These are phyloP conservation scores for Drosophila acutilabella DNA, from an alignment of 2,888 invertebrate species.

Conservation along the genomic window DNA sequence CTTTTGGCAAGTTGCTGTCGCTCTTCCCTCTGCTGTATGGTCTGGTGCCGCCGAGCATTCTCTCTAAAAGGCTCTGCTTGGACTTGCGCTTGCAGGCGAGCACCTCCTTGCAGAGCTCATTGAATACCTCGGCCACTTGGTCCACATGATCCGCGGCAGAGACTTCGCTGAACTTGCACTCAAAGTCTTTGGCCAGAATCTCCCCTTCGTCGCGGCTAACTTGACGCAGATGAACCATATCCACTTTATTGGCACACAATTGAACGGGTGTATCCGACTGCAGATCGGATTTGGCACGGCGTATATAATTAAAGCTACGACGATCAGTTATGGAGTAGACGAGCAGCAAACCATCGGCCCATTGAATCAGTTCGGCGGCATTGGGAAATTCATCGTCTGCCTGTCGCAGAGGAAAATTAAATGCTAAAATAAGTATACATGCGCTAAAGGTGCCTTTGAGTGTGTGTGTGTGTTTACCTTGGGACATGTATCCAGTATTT, in stretches of 20 bases:
- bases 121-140: slow-evolving; percentile 93
- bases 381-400: slow-evolving; percentile 90
- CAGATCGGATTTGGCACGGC: slow-evolving; percentile 89
- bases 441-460: background rate
- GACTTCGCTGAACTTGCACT: slow-evolving; percentile 94
- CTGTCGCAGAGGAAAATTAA: slow-evolving; percentile 83
- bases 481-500: slow-evolving; percentile 95
- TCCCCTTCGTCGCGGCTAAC: slow-evolving; percentile 95
- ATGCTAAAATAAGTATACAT: background rate
- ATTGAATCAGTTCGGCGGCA: slow-evolving; percentile 90
- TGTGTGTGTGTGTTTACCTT: slow-evolving; percentile 74
- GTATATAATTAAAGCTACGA: slow-evolving; percentile 92
- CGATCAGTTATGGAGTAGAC: slow-evolving; percentile 96
- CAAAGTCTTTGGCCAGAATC: slow-evolving; percentile 94
- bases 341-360: slow-evolving; percentile 95
- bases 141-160: slow-evolving; percentile 95
- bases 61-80: slow-evolving; percentile 92
- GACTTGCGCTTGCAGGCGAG: slow-evolving; percentile 91
- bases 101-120: slow-evolving; percentile 93
- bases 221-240: slow-evolving; percentile 95
- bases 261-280: slow-evolving; percentile 91
- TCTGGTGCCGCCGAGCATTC: slow-evolving; percentile 92
- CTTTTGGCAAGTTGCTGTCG: slow-evolving; percentile 94
- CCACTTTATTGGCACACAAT: slow-evolving; percentile 96
- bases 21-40: slow-evolving; percentile 95